These are phyloP conservation scores for Cryptus viduatorius DNA, from an alignment of 2,888 invertebrate genomes.

Conservation along the genomic window DNA sequence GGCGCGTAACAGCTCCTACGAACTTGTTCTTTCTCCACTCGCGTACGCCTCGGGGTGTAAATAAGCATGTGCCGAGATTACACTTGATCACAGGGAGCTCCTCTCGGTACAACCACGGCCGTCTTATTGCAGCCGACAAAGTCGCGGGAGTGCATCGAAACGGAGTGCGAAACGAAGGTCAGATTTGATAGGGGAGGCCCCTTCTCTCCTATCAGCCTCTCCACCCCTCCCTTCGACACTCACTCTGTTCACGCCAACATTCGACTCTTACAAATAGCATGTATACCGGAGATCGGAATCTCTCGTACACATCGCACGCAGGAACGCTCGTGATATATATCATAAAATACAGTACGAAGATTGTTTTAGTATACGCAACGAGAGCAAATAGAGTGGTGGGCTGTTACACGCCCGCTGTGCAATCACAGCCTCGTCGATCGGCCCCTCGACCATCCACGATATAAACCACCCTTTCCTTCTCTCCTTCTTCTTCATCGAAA, in stretches of 20 bases:
- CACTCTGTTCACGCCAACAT: slow-evolving; percentile 22
- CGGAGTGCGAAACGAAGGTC: slow-evolving; percentile 69
- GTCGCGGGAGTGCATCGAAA: slow-evolving; percentile 62
- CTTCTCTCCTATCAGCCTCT: slow-evolving; percentile 15
- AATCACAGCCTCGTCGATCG: slow-evolving; percentile 21
- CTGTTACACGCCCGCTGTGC: slow-evolving; percentile 25
- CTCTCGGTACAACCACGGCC: slow-evolving; percentile 53
- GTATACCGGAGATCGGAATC: slow-evolving; percentile 31
- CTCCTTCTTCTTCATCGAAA: background rate
- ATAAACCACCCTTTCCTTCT: background rate
- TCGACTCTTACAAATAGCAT: slow-evolving; percentile 19
- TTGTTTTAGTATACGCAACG: slow-evolving; percentile 54
- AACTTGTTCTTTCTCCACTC: slow-evolving; percentile 25
- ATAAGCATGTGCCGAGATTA: slow-evolving; percentile 81
- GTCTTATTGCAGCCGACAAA: slow-evolving; percentile 68
- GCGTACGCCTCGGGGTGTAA: slow-evolving; percentile 78
- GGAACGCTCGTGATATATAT: slow-evolving; percentile 16
- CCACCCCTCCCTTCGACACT: slow-evolving; percentile 39
- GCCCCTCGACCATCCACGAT: background rate
- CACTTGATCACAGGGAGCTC: slow-evolving; percentile 81
- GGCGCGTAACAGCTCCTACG: slow-evolving; percentile 23
- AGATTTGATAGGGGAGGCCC: slow-evolving; percentile 65
- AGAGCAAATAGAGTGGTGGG: slow-evolving; percentile 58
- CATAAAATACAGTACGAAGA: slow-evolving; percentile 37
- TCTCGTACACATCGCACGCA: slow-evolving; percentile 22